These are phyloP conservation scores for Pygoscelis adeliae DNA, from an alignment of 2,113 vertebrate species.

Conservation along the genomic window DNA sequence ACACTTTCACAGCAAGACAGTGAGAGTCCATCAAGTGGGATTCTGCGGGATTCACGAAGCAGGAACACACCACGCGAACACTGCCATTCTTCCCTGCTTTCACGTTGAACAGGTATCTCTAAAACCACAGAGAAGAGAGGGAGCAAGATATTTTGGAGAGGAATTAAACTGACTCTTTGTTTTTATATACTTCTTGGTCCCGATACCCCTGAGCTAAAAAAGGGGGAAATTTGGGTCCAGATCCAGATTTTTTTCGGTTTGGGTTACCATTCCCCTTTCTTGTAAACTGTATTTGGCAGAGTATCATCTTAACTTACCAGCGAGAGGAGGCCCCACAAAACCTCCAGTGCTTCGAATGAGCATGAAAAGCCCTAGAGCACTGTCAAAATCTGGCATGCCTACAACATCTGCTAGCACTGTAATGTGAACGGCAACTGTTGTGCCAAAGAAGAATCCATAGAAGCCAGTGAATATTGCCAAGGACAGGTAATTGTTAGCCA, in stretches of 20 bases:
- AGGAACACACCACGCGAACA: not conserved
- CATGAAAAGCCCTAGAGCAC: slow-evolving; percentile 78
- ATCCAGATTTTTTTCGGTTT: not conserved
- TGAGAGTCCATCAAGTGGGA: not conserved
- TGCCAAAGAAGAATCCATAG: slow-evolving; percentile 80
- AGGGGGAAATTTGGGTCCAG: not conserved
- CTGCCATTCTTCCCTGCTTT: not conserved
- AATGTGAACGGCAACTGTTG: slow-evolving; percentile 75
- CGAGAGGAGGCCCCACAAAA: slow-evolving; percentile 74
- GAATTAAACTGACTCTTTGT: not conserved
- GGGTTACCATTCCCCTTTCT: not conserved
- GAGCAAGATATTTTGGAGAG: not conserved
- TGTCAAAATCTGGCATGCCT: slow-evolving; percentile 75
- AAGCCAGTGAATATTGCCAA: slow-evolving; percentile 68
- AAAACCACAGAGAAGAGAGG: not conserved
- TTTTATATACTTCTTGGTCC: not conserved
- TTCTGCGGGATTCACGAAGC: not conserved
- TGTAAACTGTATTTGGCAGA: not conserved
- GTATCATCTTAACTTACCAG: slow-evolving; percentile 41
- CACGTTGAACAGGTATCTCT: not conserved
- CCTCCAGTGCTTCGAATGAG: slow-evolving; percentile 77
- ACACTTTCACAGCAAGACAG: not conserved
- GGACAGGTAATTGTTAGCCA: slow-evolving; percentile 68
- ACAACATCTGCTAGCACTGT: slow-evolving; percentile 78
- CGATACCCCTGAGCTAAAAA: not conserved